A percentile compares a stretch with the other conserved stretches of the same genome.
Conservation (phyloP, 2,113 vertebrate genomes). For the Paradisaea rubra region DNA sequence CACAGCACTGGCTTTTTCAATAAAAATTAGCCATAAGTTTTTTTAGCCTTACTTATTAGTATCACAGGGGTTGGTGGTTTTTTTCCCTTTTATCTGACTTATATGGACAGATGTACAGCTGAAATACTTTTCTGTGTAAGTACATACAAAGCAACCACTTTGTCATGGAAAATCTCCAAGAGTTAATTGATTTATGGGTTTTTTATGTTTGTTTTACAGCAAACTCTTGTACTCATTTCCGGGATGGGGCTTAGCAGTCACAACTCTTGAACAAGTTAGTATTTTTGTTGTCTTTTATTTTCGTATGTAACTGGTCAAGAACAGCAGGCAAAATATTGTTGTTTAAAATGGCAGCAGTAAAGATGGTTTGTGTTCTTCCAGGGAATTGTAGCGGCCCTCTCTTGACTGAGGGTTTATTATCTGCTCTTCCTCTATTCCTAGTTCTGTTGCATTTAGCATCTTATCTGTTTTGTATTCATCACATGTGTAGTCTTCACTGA, state of each 20-base stretch:
- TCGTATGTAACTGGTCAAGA: not conserved
- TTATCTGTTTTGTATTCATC: not conserved
- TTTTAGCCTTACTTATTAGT: not conserved
- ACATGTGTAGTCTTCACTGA: not conserved
- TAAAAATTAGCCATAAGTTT: not conserved
- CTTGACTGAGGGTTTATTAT: not conserved
- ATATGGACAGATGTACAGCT: not conserved
- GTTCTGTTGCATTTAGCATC: not conserved
- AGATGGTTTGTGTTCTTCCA: not conserved
- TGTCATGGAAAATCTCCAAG: not conserved
- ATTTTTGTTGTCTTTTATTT: not conserved
- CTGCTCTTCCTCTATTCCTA: not conserved
- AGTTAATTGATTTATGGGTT: not conserved
- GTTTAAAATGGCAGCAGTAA: not conserved
- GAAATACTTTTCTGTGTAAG: not conserved
- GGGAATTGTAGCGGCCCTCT: not conserved
- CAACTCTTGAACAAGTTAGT: constrained; percentile 82
- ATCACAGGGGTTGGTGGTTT: not conserved
- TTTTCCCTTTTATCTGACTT: not conserved
- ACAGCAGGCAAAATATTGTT: not conserved
- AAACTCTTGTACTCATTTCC: constrained; percentile 87
- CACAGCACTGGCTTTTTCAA: not conserved
- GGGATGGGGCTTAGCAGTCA: constrained; percentile 86
- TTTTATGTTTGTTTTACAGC: constrained; percentile 66
- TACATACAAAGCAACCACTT: not conserved